Base-by-base conservation (phyloP, 1,140 invertebrate species). In the Brachionus plicatilis region DNA sequence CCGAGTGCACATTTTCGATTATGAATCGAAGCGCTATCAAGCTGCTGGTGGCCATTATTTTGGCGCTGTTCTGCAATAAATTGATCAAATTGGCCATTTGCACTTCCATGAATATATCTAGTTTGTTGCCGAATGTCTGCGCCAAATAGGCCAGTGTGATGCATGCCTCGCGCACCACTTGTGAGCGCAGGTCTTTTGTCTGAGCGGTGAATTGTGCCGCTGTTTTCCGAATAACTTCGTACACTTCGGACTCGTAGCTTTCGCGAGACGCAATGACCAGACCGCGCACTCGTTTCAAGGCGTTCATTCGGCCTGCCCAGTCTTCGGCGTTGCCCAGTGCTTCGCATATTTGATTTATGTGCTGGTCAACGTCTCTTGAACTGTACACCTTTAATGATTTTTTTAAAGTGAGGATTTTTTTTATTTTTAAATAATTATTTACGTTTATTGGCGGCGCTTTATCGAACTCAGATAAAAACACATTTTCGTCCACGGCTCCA, bases 41-140 rank as follows among this genome's bases (percentile, higher is more conserved):
- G 43, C 95, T 95, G 9, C 96, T 94, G 9, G 95, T 94, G 8
- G 96, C 94, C 90, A 98, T 95, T 79, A 98, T 93, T 92, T 98
- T 98, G 86, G 95, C 96, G 87, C 94, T 95, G 90, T 98, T 99
- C 87, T 95, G 95, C 88, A 98, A 95, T 65, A 98, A 92, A 88
- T 94, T 94, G 86, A 98, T 95, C 27, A 98, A 89, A 85, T 93
- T 92, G 75, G 93, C 93, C 50, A 98, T 88, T 60, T 97, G 91
- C 83, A 92, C 91, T 88, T 96, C 93, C 24, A 93, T 93, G 89
- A 96, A 94, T 88, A 93, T 93, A 85, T 97, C 95, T 86, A 96
- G 92, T 88, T 94, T 94, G 85, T 92, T 93, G 78, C 93, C 93
- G 60, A 98, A 87, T 47, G 92, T 92, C 89, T 95, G 94, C 68